Conservation (phyloP, 2,113 vertebrate species). For the Hippopotamus amphibius region DNA sequence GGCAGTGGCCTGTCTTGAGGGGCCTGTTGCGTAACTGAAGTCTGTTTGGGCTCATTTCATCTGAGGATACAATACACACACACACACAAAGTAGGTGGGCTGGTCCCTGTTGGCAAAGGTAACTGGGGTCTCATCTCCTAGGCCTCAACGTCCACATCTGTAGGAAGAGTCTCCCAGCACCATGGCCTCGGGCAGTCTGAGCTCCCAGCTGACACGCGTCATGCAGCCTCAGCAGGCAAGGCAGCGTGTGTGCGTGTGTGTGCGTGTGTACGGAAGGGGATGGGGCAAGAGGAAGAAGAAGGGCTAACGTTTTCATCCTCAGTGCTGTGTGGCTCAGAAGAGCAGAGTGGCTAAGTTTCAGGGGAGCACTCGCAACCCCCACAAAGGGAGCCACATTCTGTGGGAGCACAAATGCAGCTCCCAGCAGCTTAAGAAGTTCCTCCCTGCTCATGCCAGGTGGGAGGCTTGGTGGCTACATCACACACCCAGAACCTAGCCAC, state of each 20-base stretch:
- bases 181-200: neutral
- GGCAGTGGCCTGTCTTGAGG: neutral
- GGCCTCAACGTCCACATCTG: neutral
- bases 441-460: neutral
- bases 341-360: neutral
- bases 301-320: neutral
- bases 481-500: neutral
- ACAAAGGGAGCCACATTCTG: neutral
- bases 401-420: neutral
- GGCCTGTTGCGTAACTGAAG: neutral
- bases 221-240: neutral
- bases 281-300: neutral
- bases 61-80: neutral
- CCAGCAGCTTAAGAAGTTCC: neutral
- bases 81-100: neutral
- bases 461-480: neutral
- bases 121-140: neutral
- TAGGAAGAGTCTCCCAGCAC: neutral
- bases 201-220: neutral
- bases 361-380: neutral
- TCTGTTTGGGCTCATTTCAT: neutral
- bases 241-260: accelerated
- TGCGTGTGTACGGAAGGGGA: neutral
- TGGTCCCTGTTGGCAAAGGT: neutral
- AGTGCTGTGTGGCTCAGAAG: neutral